Conservation (phyloP, 2,797 vertebrate species). For the Limosa lapponica region DNA sequence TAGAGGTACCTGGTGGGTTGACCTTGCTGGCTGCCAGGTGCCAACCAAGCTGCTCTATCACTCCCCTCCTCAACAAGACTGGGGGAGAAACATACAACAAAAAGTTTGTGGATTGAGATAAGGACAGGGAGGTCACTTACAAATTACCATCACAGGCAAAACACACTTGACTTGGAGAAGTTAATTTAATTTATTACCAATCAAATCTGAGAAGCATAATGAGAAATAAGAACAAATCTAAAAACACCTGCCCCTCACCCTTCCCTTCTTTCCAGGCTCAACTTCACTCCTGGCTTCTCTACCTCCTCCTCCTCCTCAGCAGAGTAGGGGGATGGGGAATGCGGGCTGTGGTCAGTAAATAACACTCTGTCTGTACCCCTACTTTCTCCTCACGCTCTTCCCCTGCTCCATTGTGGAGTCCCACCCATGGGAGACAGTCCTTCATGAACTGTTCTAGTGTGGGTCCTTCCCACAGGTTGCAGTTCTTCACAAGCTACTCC, state of each 20-base stretch:
- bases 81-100: neutral
- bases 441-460: neutral
- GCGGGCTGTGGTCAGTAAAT: neutral
- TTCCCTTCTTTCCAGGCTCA: neutral
- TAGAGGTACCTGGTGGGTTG: neutral
- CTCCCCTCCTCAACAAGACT: neutral
- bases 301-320: neutral
- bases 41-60: neutral
- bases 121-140: neutral
- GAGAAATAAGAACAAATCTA: neutral
- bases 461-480: neutral
- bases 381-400: neutral
- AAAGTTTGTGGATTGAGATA: neutral
- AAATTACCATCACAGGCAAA: neutral
- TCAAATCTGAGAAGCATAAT: neutral
- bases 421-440: neutral
- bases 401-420: neutral
- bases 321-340: neutral
- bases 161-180: neutral
- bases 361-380: neutral
- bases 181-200: neutral
- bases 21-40: neutral
- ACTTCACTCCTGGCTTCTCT: neutral
- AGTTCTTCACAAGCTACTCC: neutral
- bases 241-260: neutral